Conservation (phyloP, 2,113 vertebrate genomes). For the Ameiurus melas region DNA sequence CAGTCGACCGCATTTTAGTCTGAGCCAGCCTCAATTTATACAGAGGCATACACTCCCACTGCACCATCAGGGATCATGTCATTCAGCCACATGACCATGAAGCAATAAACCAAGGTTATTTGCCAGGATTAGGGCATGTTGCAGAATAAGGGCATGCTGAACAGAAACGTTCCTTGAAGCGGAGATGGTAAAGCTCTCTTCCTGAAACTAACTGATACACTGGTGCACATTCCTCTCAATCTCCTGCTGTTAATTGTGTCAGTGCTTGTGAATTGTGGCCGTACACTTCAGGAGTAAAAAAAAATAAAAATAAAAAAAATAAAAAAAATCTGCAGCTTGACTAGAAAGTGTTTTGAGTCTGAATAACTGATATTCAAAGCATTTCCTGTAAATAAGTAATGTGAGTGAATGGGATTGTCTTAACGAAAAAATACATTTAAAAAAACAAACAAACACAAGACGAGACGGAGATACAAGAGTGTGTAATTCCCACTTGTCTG, state of each 20-base stretch:
- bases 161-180: background rate
- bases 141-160: background rate
- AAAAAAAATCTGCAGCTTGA: background rate
- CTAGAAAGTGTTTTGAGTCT: background rate
- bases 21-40: background rate
- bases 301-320: too few relatives aligned
- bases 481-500: too few relatives aligned
- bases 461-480: background rate
- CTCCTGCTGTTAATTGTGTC: background rate
- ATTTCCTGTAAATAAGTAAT: background rate
- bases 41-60: background rate
- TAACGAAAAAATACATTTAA: background rate
- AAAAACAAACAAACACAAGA: background rate
- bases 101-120: background rate
- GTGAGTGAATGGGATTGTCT: background rate
- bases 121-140: background rate
- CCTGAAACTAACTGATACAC: background rate
- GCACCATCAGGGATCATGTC: background rate
- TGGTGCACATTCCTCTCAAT: background rate
- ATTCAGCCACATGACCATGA: background rate
- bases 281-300: too few relatives aligned
- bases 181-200: background rate
- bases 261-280: background rate
- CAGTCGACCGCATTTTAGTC: too few relatives aligned
- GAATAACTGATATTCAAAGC: background rate